Conservation (phyloP, 2,797 vertebrate species). For the Tenualosa thibaudeaui region DNA sequence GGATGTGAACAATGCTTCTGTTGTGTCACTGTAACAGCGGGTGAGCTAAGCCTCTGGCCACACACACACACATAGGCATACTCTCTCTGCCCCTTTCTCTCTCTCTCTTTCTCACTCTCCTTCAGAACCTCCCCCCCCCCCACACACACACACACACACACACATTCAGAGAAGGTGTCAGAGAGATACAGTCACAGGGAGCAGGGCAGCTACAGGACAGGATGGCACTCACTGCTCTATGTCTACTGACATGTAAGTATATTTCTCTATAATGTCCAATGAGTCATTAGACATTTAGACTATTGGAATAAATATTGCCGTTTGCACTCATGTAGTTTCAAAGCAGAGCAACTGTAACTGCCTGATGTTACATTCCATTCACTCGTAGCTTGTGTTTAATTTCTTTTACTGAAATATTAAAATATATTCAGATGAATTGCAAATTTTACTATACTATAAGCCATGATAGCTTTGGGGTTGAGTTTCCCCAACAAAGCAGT, state of each 20-base stretch:
- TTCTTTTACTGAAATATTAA: neutral
- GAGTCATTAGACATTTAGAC: no score
- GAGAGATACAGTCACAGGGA: neutral
- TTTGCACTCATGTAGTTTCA: no score
- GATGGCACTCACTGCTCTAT: neutral
- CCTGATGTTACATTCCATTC: no score
- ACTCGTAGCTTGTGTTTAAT: neutral
- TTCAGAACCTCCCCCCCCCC: no score
- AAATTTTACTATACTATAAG: neutral
- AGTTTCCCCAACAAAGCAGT: neutral
- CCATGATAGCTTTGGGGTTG: neutral
- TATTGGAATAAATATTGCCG: no score
- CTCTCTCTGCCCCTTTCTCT: neutral
- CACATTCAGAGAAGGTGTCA: slow-evolving; percentile 5
- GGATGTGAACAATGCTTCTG: slow-evolving; percentile 6
- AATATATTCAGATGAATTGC: neutral
- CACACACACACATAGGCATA: neutral
- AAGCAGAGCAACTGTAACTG: no score
- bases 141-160: neutral
- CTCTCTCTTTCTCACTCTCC: neutral
- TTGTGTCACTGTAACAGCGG: neutral
- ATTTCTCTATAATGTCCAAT: neutral
- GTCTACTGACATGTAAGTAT: neutral
- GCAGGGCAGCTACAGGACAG: neutral
- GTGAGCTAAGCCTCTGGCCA: neutral